Percentiles rank a stretch among this genome's conserved stretches.
These are phyloP conservation scores for Drosophila melanica DNA, from an alignment of 1,140 invertebrate species.

Conservation along the genomic window DNA sequence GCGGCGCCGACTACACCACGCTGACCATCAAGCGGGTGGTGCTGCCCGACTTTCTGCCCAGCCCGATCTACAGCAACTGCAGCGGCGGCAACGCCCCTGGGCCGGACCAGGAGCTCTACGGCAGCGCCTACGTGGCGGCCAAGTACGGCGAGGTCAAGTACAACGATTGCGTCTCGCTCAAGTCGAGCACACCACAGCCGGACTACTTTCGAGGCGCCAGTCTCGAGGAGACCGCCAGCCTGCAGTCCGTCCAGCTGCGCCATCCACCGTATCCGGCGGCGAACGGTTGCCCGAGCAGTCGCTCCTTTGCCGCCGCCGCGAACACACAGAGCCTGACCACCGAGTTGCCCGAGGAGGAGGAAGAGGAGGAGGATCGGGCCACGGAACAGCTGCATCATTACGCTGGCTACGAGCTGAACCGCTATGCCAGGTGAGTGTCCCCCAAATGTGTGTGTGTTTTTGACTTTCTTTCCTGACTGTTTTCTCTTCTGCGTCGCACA, in stretches of 20 bases:
- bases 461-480: too few relatives aligned
- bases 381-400: slow-evolving; percentile 44
- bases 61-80: slow-evolving; percentile 81
- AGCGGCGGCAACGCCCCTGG: slow-evolving; percentile 2
- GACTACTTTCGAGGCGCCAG: slow-evolving; percentile 74
- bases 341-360: slow-evolving; percentile 77
- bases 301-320: slow-evolving; percentile 53
- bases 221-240: slow-evolving; percentile 58
- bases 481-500: too few relatives aligned
- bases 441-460: too few relatives aligned
- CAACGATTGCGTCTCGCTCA: slow-evolving; percentile 75
- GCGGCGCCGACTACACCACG: slow-evolving; percentile 67
- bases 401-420: slow-evolving; percentile 76
- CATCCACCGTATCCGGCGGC: slow-evolving; percentile 31
- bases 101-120: slow-evolving; percentile 66
- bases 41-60: slow-evolving; percentile 80
- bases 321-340: slow-evolving; percentile 83
- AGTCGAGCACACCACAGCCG: slow-evolving; percentile 77
- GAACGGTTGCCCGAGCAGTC: slow-evolving; percentile 30
- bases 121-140: slow-evolving; percentile 68
- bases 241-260: slow-evolving; percentile 73
- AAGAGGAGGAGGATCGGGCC: slow-evolving; percentile 48
- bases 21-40: slow-evolving; percentile 80
- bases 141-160: slow-evolving; percentile 70
- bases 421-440: slow-evolving; percentile 73